phyloP scores from a whole-genome alignment of 2,797 vertebrate species.

The Hippopotamyrus pictus region DNA sequence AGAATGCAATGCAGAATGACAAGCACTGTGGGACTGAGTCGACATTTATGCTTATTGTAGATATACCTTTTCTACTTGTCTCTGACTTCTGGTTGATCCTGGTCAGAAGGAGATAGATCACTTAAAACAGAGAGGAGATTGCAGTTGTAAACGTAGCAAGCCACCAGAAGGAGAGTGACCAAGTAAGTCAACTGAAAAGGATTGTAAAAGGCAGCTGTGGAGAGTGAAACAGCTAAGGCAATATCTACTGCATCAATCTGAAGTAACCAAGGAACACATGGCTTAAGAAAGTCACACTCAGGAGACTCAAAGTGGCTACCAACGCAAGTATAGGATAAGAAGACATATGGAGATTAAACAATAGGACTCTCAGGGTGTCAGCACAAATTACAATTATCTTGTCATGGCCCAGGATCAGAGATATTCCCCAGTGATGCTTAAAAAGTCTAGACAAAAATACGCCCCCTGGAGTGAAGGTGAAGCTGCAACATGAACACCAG shows the following conservation, averaged over 20 bases:
- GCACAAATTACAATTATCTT: background rate
- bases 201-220: background rate
- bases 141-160: background rate
- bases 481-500: background rate
- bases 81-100: background rate
- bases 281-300: background rate
- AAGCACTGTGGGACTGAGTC: background rate
- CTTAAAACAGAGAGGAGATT: background rate
- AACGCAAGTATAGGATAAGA: background rate
- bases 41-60: background rate
- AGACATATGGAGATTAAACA: background rate
- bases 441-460: background rate
- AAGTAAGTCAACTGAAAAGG: background rate
- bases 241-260: background rate
- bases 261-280: background rate
- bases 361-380: background rate
- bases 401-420: background rate
- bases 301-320: background rate
- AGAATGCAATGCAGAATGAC: background rate
- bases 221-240: background rate
- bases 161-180: background rate
- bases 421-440: background rate
- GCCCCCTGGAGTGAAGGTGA: background rate
- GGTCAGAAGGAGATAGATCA: background rate
- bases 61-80: background rate